A percentile compares a stretch with the other conserved stretches of the same genome.
Evolutionary conservation across 2,113 vertebrate genomes (phyloP).

Genomic region (Muntiacus muntjak): DNA sequence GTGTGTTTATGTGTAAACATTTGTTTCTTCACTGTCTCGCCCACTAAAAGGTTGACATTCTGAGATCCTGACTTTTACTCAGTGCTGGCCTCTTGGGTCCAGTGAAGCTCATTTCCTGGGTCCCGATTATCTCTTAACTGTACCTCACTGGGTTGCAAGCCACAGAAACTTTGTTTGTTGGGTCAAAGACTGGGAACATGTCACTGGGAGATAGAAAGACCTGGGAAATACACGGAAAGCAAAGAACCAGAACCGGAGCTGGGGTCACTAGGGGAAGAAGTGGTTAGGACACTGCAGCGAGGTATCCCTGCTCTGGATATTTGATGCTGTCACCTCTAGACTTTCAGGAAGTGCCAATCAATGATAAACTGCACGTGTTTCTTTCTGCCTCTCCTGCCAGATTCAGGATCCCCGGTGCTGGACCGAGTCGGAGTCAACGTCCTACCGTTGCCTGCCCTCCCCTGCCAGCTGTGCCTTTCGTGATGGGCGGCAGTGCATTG

Average conservation of each 20-base stretch:
- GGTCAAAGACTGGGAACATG: background rate
- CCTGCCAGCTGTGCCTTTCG: background rate
- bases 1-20: background rate
- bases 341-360: slow-evolving; percentile 3
- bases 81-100: background rate
- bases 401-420: background rate
- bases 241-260: background rate
- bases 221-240: background rate
- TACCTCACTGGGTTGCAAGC: background rate
- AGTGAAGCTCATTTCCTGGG: background rate
- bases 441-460: background rate
- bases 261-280: background rate
- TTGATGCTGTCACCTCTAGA: background rate
- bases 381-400: background rate
- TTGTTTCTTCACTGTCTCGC: background rate
- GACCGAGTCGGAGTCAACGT: background rate
- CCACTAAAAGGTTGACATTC: background rate
- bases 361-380: background rate
- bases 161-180: background rate
- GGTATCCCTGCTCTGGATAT: background rate
- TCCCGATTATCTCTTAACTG: background rate
- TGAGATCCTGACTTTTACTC: background rate
- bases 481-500: fast-evolving
- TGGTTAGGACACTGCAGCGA: background rate
- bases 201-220: background rate